A percentile compares a stretch with the other conserved stretches of the same genome.
Conservation (phyloP, 1,140 invertebrate species). For the Aleiodes sp. region DNA sequence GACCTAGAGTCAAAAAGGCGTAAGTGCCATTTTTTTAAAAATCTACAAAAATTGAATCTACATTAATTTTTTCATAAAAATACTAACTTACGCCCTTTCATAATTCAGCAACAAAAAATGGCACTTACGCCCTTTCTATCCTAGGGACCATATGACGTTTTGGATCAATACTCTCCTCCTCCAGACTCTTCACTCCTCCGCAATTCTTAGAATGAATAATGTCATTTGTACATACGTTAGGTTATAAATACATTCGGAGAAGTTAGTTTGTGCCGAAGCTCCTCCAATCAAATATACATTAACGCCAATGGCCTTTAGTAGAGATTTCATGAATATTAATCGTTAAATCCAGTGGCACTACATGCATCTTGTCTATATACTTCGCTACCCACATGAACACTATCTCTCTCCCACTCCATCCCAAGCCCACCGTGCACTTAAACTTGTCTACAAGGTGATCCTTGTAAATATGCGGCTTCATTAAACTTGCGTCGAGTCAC, state of each 20-base stretch:
- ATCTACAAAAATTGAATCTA: too few relatives aligned
- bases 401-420: too few relatives aligned
- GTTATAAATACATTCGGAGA: background rate
- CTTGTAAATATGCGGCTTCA: conserved; percentile 28
- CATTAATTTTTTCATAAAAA: too few relatives aligned
- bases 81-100: too few relatives aligned
- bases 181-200: too few relatives aligned
- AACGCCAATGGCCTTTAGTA: conserved; percentile 40
- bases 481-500: conserved; percentile 24
- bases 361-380: conserved; percentile 1
- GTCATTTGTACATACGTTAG: background rate
- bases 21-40: too few relatives aligned
- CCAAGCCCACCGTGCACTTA: conserved; percentile 20
- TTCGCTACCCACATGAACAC: background rate
- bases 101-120: too few relatives aligned
- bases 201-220: background rate
- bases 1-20: too few relatives aligned
- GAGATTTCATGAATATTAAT: conserved; percentile 50
- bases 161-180: too few relatives aligned
- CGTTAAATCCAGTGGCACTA: conserved; percentile 20
- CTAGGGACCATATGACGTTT: too few relatives aligned
- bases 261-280: background rate
- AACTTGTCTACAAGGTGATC: conserved; percentile 31
- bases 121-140: too few relatives aligned
- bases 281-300: conserved; percentile 44